phyloP scores from a whole-genome alignment of 1,140 invertebrate species.

The Polypedilum vanderplanki region DNA sequence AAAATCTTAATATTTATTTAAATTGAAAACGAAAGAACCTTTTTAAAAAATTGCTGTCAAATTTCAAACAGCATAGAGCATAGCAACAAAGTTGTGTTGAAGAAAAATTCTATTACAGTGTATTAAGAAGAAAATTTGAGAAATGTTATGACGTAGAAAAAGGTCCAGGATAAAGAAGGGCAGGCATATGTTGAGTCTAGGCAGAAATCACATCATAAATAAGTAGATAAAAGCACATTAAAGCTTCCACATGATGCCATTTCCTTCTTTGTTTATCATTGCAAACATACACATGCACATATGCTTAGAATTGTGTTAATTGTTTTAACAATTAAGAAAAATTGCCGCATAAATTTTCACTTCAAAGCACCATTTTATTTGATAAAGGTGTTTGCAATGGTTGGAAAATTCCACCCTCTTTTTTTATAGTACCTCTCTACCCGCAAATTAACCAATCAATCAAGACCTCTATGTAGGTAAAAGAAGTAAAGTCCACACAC shows the following conservation, averaged over 20 bases:
- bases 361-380: not conserved
- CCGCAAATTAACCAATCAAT: too few relatives aligned
- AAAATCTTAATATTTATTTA: too few relatives aligned
- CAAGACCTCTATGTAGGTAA: too few relatives aligned
- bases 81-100: not conserved
- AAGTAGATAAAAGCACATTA: conserved; percentile 19
- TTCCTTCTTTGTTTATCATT: not conserved
- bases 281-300: not conserved
- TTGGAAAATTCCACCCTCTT: not conserved
- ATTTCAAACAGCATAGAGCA: not conserved
- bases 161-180: not conserved
- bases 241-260: conserved; percentile 4
- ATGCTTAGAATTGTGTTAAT: not conserved
- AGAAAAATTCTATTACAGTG: not conserved
- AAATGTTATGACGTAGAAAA: not conserved
- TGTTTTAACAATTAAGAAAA: conserved; percentile 8
- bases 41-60: too few relatives aligned
- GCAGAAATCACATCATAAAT: not conserved
- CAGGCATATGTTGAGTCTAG: not conserved
- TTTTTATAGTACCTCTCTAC: too few relatives aligned
- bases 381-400: not conserved
- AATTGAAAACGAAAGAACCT: too few relatives aligned
- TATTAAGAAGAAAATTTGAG: not conserved
- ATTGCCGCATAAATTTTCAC: conserved; percentile 17
- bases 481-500: too few relatives aligned